A percentile compares a stretch with the other conserved stretches of the same genome.
These are phyloP conservation scores for Parotocinclus haroldoi DNA, from an alignment of 2,797 vertebrate genomes.

Conservation along the genomic window DNA sequence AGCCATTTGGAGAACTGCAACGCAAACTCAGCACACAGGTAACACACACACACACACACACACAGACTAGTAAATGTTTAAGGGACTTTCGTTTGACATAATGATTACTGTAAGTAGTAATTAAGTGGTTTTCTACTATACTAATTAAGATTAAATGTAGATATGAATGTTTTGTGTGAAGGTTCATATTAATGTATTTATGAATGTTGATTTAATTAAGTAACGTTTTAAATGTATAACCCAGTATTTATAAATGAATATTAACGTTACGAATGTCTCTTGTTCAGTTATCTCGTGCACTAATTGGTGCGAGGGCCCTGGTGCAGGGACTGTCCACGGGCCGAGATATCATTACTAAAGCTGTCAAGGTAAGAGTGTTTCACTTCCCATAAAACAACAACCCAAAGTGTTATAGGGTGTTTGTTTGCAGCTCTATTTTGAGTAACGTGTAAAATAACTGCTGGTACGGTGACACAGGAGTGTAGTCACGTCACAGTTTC, in stretches of 20 bases:
- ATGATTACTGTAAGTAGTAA: too few species aligned
- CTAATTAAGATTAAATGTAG: too few species aligned
- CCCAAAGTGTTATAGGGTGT: too few species aligned
- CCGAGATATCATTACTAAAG: conserved; percentile 79
- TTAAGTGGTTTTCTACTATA: too few species aligned
- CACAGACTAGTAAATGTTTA: neutral
- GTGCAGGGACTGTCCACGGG: conserved; percentile 80
- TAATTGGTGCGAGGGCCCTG: conserved; percentile 80
- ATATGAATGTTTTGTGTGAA: too few species aligned
- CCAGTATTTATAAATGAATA: neutral
- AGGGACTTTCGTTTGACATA: too few species aligned
- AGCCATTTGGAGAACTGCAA: conserved; percentile 85
- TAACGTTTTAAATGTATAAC: neutral
- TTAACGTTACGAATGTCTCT: conserved; percentile 3
- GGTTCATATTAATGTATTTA: too few species aligned
- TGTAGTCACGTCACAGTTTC: too few species aligned
- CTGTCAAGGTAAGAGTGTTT: conserved; percentile 71
- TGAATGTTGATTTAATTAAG: too few species aligned
- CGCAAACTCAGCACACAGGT: conserved; percentile 82
- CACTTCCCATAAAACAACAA: neutral
- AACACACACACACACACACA: conserved; percentile 29
- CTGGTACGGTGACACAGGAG: too few species aligned
- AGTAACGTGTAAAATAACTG: too few species aligned
- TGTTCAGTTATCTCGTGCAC: conserved; percentile 76
- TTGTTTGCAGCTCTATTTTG: too few species aligned